Evolutionary conservation across 2,888 invertebrate genomes (phyloP), one percentile per base, ranked within the genome.

Genomic region (Poecilus cupreus): DNA sequence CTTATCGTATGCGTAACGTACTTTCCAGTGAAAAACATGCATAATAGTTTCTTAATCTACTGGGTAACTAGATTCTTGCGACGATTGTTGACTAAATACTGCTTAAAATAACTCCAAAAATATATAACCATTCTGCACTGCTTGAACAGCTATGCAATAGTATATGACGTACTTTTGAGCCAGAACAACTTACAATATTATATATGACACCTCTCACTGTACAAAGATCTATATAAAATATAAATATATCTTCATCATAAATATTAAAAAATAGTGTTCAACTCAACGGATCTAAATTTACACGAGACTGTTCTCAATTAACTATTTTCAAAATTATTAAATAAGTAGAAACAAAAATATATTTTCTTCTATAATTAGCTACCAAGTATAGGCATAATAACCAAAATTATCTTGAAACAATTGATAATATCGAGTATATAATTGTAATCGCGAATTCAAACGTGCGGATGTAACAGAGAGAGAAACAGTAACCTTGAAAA

Each of bases 51-150:
- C 54, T 54, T 54, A 54, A 4, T 54, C 54, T 54, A 46, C 26
- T 24, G 51, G 51, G 51, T 75, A 75, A 57, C 54, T 76, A 57
- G 54, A 76, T 76, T 18, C 18, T 76, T 54, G 75, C 26, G 54
- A 43, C 43, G n/a, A 43, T 43, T 43, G 43, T 43, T 43, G 43
- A 13, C 3, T 43, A 43, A 72, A 80, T 80, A 80, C 72, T 72
- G 80, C 72, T 72, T 80, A 72, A 80, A 46, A 80, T 72, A 37
- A 80, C 57, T 80, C 80, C 72, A 80, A 80, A 80, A 80, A 80
- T 80, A 79, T 79, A 72, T 80, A 57, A 46, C 60, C 60, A 72
- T 72, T 46, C 57, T 57, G n/a, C 51, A 75, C 22, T 51, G 26
- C 26, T 18, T 46, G 24, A 26, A 64, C n/a, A 24, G 13, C 26